phyloP scores from a whole-genome alignment of 2,797 vertebrate genomes.

The Tamandua tetradactyla region DNA sequence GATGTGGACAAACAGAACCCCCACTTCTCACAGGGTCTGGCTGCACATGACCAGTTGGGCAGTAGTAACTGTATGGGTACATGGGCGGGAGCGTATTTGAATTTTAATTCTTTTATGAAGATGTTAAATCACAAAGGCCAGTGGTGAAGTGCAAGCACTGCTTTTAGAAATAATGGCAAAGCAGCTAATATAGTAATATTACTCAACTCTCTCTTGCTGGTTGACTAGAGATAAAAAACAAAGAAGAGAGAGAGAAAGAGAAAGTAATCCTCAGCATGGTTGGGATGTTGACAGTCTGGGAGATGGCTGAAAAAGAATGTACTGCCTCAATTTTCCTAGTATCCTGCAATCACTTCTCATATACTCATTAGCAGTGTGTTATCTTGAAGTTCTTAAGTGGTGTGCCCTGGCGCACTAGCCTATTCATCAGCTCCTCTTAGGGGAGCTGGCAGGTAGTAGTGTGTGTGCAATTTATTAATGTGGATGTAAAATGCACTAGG shows the following conservation, averaged over 20 bases:
- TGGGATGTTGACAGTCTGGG: neutral
- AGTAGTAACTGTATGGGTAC: neutral
- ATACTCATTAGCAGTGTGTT: neutral
- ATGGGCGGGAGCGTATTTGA: neutral
- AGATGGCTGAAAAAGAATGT: neutral
- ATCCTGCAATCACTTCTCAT: neutral
- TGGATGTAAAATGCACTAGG: neutral
- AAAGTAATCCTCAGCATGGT: neutral
- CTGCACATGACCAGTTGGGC: neutral
- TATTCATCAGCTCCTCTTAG: neutral
- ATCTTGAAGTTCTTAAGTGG: neutral
- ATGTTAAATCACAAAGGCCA: neutral
- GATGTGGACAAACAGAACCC: neutral
- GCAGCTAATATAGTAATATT: neutral
- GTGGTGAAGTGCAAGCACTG: neutral
- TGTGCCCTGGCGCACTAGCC: neutral
- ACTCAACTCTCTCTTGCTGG: slow-evolving; percentile 1
- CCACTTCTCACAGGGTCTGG: neutral
- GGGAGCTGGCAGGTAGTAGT: neutral
- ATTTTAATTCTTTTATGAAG: neutral
- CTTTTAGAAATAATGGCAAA: neutral
- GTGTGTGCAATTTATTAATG: neutral
- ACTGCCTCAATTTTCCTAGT: neutral
- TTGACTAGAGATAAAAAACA: neutral
- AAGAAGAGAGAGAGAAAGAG: neutral